Evolutionary conservation across 2,888 invertebrate genomes (phyloP).

Genomic region (Lissonota sp.): DNA sequence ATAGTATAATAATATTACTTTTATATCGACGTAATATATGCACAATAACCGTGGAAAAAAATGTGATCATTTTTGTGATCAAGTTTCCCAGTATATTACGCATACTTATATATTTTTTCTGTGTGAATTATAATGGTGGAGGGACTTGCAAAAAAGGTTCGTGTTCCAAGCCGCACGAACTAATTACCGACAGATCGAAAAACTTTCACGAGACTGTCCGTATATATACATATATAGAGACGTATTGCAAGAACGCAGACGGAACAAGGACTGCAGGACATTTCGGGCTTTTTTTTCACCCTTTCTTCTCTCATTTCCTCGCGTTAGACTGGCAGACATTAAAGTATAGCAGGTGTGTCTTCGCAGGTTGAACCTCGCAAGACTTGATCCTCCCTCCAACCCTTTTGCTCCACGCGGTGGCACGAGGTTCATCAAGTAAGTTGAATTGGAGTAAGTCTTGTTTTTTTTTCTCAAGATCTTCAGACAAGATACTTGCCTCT

Average conservation of each 20-base stretch:
- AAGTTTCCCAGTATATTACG: too few species aligned
- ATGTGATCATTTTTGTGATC: too few species aligned
- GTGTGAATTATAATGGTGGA: conserved; percentile 10
- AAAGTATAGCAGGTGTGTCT: conserved; percentile 56
- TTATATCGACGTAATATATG: too few species aligned
- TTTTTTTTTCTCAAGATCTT: conserved; percentile 73
- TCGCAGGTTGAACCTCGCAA: conserved; percentile 45
- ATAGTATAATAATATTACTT: too few species aligned
- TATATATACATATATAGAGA: conserved; percentile 17
- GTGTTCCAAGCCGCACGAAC: conserved; percentile 61
- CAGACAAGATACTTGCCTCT: conserved; percentile 69
- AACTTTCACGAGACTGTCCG: conserved; percentile 46
- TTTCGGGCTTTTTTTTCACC: conserved; percentile 37
- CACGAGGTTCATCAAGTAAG: conserved; percentile 76
- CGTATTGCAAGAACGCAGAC: conserved; percentile 33
- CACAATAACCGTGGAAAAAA: too few species aligned
- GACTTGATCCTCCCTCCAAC: conserved; percentile 37
- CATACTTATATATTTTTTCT: too few species aligned
- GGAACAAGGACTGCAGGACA: conserved; percentile 57
- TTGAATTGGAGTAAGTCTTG: conserved; percentile 77
- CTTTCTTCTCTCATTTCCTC: conserved; percentile 57
- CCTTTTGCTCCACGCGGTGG: conserved; percentile 56
- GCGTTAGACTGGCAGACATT: conserved; percentile 52
- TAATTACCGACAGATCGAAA: conserved; percentile 67
- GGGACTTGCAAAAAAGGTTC: conserved; percentile 42